phyloP scores from a whole-genome alignment of 2,113 vertebrate species.

The Planiliza haematocheilus region DNA sequence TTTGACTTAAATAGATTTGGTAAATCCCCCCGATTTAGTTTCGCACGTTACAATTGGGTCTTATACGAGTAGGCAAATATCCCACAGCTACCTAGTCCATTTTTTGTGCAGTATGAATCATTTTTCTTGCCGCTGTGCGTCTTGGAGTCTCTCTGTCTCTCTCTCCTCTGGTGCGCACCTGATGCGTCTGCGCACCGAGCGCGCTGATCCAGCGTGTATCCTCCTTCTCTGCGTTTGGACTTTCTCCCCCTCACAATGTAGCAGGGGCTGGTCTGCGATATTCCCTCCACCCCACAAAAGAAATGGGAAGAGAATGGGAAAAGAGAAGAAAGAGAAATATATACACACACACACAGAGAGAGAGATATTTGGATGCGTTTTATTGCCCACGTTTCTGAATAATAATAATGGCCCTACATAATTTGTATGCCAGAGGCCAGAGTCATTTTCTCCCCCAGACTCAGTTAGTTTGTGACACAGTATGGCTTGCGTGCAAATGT shows the following conservation, averaged over 20 bases:
- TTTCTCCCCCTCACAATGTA: slow-evolving; percentile 47
- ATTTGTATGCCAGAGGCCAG: background rate
- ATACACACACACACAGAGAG: background rate
- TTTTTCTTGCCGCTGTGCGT: slow-evolving; percentile 7
- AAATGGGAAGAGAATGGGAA: background rate
- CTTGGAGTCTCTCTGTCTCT: slow-evolving; percentile 10
- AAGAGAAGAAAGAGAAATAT: background rate
- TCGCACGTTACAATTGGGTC: background rate
- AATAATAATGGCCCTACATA: background rate
- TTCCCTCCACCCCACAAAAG: background rate
- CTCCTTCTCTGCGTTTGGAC: slow-evolving; percentile 37
- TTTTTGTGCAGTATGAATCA: background rate
- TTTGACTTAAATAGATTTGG: slow-evolving; percentile 3
- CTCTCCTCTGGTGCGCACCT: slow-evolving; percentile 53
- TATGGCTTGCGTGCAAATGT: background rate
- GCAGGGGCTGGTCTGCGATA: slow-evolving; percentile 64
- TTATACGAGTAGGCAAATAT: background rate
- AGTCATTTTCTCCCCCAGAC: background rate
- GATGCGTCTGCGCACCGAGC: slow-evolving; percentile 46
- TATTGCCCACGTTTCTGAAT: background rate
- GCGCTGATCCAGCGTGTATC: slow-evolving; percentile 41
- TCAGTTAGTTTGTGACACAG: slow-evolving; percentile 5
- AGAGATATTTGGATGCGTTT: background rate
- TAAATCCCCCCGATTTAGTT: background rate
- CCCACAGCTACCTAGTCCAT: too few relatives aligned